Conservation (phyloP, 2,888 invertebrate genomes). For the Diarsia mendica region DNA sequence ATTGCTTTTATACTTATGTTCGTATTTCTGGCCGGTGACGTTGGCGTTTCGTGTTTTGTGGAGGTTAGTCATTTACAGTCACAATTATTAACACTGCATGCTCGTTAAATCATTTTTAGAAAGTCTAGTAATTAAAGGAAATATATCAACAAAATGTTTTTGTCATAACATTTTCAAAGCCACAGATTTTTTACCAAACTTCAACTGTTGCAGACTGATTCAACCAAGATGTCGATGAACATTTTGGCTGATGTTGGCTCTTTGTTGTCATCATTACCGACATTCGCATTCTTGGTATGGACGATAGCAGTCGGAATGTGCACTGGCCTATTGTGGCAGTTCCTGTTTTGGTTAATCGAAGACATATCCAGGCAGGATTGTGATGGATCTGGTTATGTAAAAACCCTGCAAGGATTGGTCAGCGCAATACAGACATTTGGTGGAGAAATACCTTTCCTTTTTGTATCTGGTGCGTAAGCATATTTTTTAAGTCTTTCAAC, state of each 20-base stretch:
- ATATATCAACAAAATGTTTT: neutral
- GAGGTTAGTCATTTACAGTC: constrained; percentile 82
- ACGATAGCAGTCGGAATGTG: constrained; percentile 95
- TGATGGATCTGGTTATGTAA: constrained; percentile 90
- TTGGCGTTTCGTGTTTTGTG: constrained; percentile 92
- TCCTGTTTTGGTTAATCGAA: constrained; percentile 96
- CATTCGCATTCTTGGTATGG: constrained; percentile 94
- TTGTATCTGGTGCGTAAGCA: constrained; percentile 92
- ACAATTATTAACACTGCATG: neutral
- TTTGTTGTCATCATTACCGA: constrained; percentile 91
- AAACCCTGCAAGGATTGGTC: constrained; percentile 93
- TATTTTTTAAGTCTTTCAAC: constrained; percentile 1
- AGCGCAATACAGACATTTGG: constrained; percentile 95
- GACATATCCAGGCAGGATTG: constrained; percentile 90
- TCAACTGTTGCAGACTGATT: constrained; percentile 88
- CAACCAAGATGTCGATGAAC: constrained; percentile 91
- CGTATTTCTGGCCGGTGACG: constrained; percentile 91
- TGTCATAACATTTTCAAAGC: neutral
- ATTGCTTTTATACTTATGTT: constrained; percentile 95
- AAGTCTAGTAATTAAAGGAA: neutral
- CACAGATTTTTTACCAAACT: neutral
- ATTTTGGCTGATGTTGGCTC: constrained; percentile 93
- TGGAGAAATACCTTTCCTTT: constrained; percentile 96
- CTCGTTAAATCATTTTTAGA: neutral
- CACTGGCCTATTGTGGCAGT: constrained; percentile 96